Conservation (phyloP, 2,113 vertebrate genomes). For the Steatornis caripensis region DNA sequence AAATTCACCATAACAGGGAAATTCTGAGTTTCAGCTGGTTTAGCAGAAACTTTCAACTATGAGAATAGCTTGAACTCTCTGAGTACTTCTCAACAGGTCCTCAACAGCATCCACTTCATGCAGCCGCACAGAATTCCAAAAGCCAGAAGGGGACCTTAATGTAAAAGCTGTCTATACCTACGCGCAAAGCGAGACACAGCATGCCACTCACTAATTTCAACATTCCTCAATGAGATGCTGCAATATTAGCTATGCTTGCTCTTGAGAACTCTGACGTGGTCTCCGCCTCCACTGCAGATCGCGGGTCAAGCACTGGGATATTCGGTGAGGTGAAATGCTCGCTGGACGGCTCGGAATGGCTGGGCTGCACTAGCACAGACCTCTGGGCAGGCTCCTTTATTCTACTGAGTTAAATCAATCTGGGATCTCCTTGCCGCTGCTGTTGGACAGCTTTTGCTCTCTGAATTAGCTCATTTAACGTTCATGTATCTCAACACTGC, state of each 20-base stretch:
- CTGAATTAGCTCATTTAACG: slow-evolving; percentile 16
- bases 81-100: neutral
- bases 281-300: neutral
- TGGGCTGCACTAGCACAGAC: neutral
- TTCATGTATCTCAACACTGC: neutral
- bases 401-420: neutral
- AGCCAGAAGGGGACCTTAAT: neutral
- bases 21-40: neutral
- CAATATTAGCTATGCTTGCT: neutral
- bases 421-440: neutral
- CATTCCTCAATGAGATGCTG: neutral
- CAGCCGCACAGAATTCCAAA: neutral
- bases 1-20: neutral
- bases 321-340: neutral
- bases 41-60: neutral
- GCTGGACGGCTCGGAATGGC: neutral
- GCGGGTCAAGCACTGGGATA: neutral
- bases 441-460: neutral
- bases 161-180: neutral
- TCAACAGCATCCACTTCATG: neutral
- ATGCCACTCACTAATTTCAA: neutral
- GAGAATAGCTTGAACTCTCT: neutral
- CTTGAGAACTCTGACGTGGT: neutral
- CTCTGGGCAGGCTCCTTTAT: neutral
- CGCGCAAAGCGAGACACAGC: neutral